Evolutionary conservation across 1,140 invertebrate genomes (phyloP).

Genomic region (Galendromus occidentalis): DNA sequence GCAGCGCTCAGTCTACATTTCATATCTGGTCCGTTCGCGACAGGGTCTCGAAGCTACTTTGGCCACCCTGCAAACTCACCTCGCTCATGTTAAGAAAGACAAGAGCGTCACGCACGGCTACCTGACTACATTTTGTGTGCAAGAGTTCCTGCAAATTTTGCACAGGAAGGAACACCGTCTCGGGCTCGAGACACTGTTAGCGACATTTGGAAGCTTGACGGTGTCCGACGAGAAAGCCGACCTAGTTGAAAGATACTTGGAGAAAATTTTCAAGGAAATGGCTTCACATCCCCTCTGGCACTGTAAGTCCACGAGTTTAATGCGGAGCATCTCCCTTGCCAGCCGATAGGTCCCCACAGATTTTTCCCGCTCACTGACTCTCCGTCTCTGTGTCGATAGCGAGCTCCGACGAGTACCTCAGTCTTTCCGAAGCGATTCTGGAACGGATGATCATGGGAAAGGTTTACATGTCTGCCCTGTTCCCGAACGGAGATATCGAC

Average conservation of each 20-base stretch:
- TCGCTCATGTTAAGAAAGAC: conserved; percentile 38
- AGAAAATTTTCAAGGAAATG: conserved; percentile 38
- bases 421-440: conserved; percentile 34
- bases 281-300: conserved; percentile 47
- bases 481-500: conserved; percentile 91
- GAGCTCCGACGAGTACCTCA: conserved; percentile 56
- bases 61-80: conserved; percentile 47
- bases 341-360: not conserved
- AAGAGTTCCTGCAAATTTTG: conserved; percentile 45
- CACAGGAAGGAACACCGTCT: conserved; percentile 37
- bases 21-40: conserved; percentile 60
- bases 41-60: conserved; percentile 58
- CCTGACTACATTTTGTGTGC: conserved; percentile 53
- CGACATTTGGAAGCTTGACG: conserved; percentile 50
- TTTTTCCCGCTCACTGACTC: too few relatives aligned
- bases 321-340: not conserved
- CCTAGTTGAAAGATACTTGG: conserved; percentile 40
- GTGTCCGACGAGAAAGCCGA: conserved; percentile 56
- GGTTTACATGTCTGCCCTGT: conserved; percentile 78
- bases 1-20: conserved; percentile 53
- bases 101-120: conserved; percentile 50
- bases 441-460: conserved; percentile 49
- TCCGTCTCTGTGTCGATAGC: conserved; percentile 32
- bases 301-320: conserved; percentile 30
- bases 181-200: conserved; percentile 41